Evolutionary conservation across 2,113 vertebrate species (phyloP).

Genomic region (Gambusia affinis): DNA sequence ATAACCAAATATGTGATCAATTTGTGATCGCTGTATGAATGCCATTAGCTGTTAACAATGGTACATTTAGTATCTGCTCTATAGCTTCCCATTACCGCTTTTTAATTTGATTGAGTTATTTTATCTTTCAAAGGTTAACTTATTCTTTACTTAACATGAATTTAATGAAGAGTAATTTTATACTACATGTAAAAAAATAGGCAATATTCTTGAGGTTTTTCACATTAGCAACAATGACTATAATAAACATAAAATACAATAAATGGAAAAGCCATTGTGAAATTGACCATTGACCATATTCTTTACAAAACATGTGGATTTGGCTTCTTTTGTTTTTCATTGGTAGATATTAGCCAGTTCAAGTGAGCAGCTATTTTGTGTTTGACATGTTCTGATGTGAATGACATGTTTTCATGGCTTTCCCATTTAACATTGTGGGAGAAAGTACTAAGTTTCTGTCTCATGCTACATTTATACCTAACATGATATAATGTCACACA

Average conservation of each 20-base stretch:
- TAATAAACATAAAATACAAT: not conserved
- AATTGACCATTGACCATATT: not conserved
- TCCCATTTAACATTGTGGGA: too few relatives aligned
- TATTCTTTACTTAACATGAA: not conserved
- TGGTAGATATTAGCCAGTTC: too few relatives aligned
- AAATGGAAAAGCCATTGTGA: not conserved
- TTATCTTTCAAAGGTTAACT: not conserved
- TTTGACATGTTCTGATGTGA: too few relatives aligned
- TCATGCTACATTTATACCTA: not conserved
- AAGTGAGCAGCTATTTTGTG: too few relatives aligned
- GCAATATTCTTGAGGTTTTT: too few relatives aligned
- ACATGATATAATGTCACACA: not conserved
- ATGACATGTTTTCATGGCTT: too few relatives aligned
- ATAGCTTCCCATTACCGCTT: not conserved
- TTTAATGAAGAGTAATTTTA: not conserved
- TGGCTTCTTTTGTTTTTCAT: not conserved
- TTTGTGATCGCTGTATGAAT: too few relatives aligned
- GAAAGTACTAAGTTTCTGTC: too few relatives aligned
- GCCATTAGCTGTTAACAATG: too few relatives aligned
- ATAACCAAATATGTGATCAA: too few relatives aligned
- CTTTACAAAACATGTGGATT: not conserved
- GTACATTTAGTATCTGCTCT: not conserved
- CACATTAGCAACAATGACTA: not conserved
- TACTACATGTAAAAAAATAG: not conserved
- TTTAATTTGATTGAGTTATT: not conserved